These are phyloP conservation scores for Prochilodus magdalenae DNA, from an alignment of 2,113 vertebrate species.

Conservation along the genomic window DNA sequence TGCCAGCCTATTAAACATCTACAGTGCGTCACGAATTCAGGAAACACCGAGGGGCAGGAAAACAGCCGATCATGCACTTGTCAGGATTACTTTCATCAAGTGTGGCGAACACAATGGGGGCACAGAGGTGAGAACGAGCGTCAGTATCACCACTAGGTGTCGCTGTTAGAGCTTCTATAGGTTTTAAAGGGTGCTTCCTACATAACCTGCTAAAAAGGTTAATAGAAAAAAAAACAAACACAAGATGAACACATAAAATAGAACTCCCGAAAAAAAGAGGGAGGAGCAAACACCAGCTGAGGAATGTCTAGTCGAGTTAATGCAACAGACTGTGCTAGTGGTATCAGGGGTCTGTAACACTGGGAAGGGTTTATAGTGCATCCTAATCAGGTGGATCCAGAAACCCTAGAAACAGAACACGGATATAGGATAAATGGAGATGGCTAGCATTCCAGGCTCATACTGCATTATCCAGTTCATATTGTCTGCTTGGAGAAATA, in stretches of 20 bases:
- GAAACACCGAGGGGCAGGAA: constrained; percentile 1
- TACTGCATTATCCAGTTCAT: no score
- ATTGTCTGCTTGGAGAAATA: no score
- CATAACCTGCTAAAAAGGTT: background rate
- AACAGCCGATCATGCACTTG: constrained; percentile 13
- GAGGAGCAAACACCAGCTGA: background rate
- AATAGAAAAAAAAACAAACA: no score
- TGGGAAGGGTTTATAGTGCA: background rate
- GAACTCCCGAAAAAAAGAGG: background rate
- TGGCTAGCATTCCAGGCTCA: background rate
- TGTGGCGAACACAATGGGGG: background rate
- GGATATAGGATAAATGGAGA: background rate
- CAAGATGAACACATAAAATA: background rate
- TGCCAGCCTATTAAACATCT: constrained; percentile 22
- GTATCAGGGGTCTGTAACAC: background rate
- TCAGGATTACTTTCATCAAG: background rate
- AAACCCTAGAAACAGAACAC: background rate
- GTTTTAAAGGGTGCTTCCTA: background rate
- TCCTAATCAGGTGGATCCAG: background rate
- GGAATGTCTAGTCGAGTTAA: background rate
- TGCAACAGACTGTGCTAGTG: background rate
- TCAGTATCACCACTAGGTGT: constrained; percentile 72
- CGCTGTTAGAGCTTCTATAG: constrained; percentile 63
- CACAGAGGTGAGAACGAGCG: background rate
- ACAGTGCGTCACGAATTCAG: constrained; percentile 24